These are phyloP conservation scores for Tetragonisca angustula DNA, from an alignment of 2,888 invertebrate species.

Conservation along the genomic window DNA sequence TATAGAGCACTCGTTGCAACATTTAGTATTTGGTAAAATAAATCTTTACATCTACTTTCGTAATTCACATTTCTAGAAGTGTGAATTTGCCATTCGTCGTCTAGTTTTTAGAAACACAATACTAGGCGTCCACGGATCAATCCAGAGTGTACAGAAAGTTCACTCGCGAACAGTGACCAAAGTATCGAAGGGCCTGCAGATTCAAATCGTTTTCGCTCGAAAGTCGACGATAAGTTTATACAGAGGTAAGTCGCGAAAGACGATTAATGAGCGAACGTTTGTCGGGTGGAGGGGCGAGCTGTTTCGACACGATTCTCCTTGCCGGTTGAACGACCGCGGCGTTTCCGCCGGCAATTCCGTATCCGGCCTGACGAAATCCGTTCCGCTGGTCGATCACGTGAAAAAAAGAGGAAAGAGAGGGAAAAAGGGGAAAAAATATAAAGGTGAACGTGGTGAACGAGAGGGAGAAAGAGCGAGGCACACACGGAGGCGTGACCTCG, in stretches of 20 bases:
- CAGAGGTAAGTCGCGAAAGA: too few relatives aligned
- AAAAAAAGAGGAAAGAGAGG: too few relatives aligned
- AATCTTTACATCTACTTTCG: too few relatives aligned
- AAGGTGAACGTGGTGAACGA: constrained; percentile 42
- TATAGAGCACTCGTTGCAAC: too few relatives aligned
- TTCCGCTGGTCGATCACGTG: constrained; percentile 34
- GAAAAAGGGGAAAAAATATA: constrained; percentile 10
- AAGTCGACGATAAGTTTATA: not conserved
- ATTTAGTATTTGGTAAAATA: too few relatives aligned
- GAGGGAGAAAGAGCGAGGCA: not conserved
- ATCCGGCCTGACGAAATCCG: constrained; percentile 42
- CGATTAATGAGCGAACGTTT: not conserved
- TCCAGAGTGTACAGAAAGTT: too few relatives aligned
- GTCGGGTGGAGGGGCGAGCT: not conserved
- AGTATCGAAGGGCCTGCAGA: not conserved
- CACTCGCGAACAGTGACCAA: too few relatives aligned
- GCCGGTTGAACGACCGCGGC: constrained; percentile 23
- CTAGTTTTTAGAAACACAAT: too few relatives aligned
- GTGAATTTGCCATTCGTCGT: too few relatives aligned
- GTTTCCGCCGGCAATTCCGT: constrained; percentile 46
- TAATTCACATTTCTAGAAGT: too few relatives aligned
- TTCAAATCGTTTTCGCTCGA: not conserved
- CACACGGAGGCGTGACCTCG: constrained; percentile 35
- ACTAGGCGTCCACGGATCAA: not conserved
- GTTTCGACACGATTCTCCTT: constrained; percentile 19